These are phyloP conservation scores for Callionymus lyra DNA, from an alignment of 2,113 vertebrate genomes.

Conservation along the genomic window DNA sequence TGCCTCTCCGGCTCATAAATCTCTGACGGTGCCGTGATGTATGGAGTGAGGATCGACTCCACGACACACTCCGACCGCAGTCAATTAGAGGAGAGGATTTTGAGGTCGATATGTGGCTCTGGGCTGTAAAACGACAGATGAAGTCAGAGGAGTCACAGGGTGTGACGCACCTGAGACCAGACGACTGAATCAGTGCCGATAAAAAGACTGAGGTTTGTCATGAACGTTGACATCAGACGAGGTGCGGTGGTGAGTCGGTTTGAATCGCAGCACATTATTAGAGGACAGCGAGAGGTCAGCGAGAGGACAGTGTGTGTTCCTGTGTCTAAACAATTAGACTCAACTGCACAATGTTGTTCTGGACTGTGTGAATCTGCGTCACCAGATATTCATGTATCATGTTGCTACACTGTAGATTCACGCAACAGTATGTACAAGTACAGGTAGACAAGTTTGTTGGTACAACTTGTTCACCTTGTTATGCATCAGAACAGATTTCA, in stretches of 20 bases:
- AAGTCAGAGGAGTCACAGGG: slow-evolving; percentile 14
- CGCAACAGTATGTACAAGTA: too few relatives aligned
- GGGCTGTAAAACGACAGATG: neutral
- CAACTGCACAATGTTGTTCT: slow-evolving; percentile 19
- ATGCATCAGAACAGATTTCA: too few relatives aligned
- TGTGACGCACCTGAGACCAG: slow-evolving; percentile 13
- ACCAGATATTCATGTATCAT: too few relatives aligned
- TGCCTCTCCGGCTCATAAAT: slow-evolving; percentile 1
- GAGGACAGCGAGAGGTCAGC: slow-evolving; percentile 18
- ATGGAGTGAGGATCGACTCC: too few relatives aligned
- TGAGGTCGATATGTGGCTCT: too few relatives aligned
- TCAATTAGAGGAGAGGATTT: too few relatives aligned
- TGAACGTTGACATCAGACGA: slow-evolving; percentile 26
- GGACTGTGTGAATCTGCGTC: too few relatives aligned
- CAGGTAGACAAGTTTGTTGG: too few relatives aligned
- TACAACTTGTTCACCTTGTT: neutral
- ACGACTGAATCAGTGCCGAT: slow-evolving; percentile 13
- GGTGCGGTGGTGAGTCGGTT: slow-evolving; percentile 15
- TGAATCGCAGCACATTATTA: slow-evolving; percentile 20
- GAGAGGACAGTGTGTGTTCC: slow-evolving; percentile 17
- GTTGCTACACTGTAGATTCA: too few relatives aligned
- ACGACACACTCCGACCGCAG: too few relatives aligned
- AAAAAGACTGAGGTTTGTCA: slow-evolving; percentile 21
- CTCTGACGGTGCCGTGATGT: too few relatives aligned
- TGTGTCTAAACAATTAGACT: slow-evolving; percentile 6